Conservation (phyloP, 2,113 vertebrate species). For the Promerops cafer region DNA sequence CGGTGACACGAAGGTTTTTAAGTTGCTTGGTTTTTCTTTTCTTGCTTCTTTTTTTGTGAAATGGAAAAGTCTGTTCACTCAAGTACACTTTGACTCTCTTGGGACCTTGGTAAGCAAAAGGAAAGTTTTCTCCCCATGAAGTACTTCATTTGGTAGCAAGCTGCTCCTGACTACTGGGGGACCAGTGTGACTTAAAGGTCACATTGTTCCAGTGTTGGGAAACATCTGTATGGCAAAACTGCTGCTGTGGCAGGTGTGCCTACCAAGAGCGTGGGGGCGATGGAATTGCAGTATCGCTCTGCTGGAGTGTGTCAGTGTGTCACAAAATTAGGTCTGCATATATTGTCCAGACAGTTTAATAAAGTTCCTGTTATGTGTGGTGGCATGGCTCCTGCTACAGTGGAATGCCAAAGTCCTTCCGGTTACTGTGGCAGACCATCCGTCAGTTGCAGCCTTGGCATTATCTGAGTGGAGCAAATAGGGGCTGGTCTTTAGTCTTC, state of each 20-base stretch:
- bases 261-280: fast-evolving
- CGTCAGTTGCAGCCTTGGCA: not conserved
- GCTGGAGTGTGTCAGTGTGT: not conserved
- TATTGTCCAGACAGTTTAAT: not conserved
- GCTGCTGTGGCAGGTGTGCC: not conserved
- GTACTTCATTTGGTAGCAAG: not conserved
- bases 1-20: not conserved
- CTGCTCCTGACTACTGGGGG: not conserved
- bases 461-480: not conserved
- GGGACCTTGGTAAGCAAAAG: not conserved
- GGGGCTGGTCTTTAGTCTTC: not conserved
- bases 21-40: not conserved
- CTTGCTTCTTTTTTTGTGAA: not conserved
- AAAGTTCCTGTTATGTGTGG: not conserved
- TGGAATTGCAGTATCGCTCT: not conserved
- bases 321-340: not conserved
- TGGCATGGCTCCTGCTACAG: not conserved
- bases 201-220: not conserved
- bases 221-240: not conserved
- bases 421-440: not conserved
- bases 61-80: not conserved
- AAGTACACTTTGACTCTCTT: not conserved
- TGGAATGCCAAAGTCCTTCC: not conserved
- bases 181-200: not conserved
- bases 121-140: not conserved